Percentiles rank a stretch among this genome's conserved stretches.
phyloP scores from a whole-genome alignment of 1,140 invertebrate genomes.

The Zophobas atratus region DNA sequence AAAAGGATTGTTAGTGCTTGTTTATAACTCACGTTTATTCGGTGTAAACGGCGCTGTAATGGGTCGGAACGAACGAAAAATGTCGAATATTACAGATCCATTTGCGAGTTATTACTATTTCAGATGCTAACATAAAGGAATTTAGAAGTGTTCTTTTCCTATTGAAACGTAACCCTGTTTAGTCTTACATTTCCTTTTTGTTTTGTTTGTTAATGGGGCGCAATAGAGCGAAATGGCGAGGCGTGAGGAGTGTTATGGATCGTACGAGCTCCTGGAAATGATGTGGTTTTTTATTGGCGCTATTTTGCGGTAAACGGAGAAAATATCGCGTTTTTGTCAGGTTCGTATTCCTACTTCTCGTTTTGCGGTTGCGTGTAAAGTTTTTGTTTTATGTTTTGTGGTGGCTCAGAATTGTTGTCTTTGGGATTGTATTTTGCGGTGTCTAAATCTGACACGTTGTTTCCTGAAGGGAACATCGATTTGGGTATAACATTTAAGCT shows the following conservation, averaged over 20 bases:
- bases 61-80: background rate
- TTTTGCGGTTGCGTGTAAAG: background rate
- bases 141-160: background rate
- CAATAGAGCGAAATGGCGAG: background rate
- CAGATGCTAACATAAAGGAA: background rate
- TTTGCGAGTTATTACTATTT: slow-evolving; percentile 6
- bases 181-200: background rate
- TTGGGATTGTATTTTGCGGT: too few relatives aligned
- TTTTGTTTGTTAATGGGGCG: slow-evolving; percentile 14
- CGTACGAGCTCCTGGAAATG: slow-evolving; percentile 1
- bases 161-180: background rate
- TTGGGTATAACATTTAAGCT: too few relatives aligned
- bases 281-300: background rate
- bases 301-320: background rate
- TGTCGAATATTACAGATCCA: background rate
- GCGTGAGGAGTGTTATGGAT: slow-evolving; percentile 9
- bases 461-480: too few relatives aligned
- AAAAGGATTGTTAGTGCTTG: background rate
- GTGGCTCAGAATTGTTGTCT: background rate
- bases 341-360: background rate
- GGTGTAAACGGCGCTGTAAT: too few relatives aligned
- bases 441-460: too few relatives aligned
- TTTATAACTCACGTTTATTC: too few relatives aligned
- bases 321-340: background rate
- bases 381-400: background rate